Evolutionary conservation across 1,140 invertebrate genomes (phyloP), one percentile per base, ranked within the genome.

Genomic region (Portunus trituberculatus): DNA sequence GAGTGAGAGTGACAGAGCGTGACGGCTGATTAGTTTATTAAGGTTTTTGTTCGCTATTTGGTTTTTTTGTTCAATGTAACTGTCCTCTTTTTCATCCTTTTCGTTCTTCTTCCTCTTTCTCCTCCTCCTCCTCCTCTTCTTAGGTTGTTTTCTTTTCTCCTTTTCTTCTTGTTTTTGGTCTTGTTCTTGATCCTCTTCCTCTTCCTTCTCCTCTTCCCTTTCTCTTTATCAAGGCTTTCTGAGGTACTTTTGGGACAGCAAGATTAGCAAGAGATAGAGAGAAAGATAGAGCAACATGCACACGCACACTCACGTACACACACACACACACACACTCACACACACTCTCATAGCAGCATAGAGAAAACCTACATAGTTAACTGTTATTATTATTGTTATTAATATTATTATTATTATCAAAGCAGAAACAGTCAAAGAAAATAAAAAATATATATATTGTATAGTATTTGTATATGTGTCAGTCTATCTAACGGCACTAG

Each of bases 361-460:
- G 67, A n/a, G 67, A 76, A 59, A 76, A 76, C n/a, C 20, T 7
- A 76, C 67, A 76, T n/a, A 20, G 20, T 20, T 76, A 76, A 7
- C 25, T 76, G n/a, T n/a, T n/a, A n/a, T n/a, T n/a, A 76, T n/a
- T n/a, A 76, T 76, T n/a, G 12, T 16, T 59, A 59, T 76, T 25
- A 76, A 76, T n/a, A n/a, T n/a, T n/a, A 76, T n/a, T n/a, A 76
- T 76, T n/a, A 59, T 16, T 59, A 59, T 76, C 67, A 76, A 76
- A 76, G 67, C 67, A 76, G 67, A 76, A 76, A 76, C 8, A 2
- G 67, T 76, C 67, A 76, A 76, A n/a, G 67, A n/a, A 76, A 76
- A 76, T 76, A 76, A 76, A 76, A 76, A 76, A 76, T 76, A 76
- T 76, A 76, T 76, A 76, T 76, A 76, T 76, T 20, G 20, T 76